A percentile compares a stretch with the other conserved stretches of the same genome.
Evolutionary conservation across 2,113 vertebrate genomes (phyloP).

Genomic region (Rafetus swinhoei): DNA sequence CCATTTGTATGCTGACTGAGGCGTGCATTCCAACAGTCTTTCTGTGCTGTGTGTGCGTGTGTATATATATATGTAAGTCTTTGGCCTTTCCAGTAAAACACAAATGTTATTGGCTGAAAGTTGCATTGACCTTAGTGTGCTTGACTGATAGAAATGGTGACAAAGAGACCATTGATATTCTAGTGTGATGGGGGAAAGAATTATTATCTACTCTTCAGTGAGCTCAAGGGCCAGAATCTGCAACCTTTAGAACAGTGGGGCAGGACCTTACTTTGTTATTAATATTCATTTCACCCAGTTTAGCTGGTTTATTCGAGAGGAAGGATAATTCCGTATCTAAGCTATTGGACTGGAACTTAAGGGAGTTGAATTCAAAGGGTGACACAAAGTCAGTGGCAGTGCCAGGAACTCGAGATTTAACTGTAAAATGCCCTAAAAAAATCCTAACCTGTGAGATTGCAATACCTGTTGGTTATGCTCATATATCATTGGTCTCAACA

Average conservation of each 20-base stretch:
- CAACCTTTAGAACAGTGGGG: not conserved
- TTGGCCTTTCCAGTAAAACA: not conserved
- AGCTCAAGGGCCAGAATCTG: not conserved
- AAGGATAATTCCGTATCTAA: not conserved
- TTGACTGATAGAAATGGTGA: not conserved
- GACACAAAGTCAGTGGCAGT: not conserved
- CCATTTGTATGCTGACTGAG: not conserved
- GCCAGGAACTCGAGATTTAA: not conserved
- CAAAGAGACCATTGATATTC: not conserved
- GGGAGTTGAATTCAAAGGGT: not conserved
- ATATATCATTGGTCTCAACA: not conserved
- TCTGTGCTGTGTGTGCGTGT: not conserved
- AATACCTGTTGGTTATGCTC: not conserved
- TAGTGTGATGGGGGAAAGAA: not conserved
- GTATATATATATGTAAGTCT: constrained; percentile 11
- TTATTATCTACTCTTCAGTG: not conserved
- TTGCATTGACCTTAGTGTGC: not conserved
- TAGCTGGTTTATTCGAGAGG: not conserved
- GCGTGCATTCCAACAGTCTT: not conserved
- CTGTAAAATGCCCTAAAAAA: not conserved
- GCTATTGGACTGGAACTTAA: not conserved
- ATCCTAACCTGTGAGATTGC: constrained; percentile 5
- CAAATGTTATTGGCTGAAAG: not conserved
- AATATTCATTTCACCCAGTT: not conserved
- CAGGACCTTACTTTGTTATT: not conserved